Percentiles rank a stretch among this genome's conserved stretches.
These are phyloP conservation scores for Coregonus suidteri DNA, from an alignment of 2,797 vertebrate genomes.

Conservation along the genomic window DNA sequence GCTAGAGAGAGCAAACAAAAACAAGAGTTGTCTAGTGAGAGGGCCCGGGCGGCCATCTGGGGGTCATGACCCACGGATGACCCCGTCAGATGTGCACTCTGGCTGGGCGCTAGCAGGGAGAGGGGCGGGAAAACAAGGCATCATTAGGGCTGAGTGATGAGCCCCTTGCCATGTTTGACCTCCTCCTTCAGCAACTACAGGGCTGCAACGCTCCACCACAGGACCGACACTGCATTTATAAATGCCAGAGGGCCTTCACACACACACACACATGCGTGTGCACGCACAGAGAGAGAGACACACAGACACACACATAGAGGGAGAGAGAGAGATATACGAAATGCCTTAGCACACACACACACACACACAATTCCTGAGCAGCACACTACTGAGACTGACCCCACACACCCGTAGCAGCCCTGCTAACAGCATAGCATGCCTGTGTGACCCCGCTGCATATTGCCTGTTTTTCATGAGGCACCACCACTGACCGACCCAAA, in stretches of 20 bases:
- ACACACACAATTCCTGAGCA: conserved; percentile 27
- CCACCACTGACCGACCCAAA: conserved; percentile 3
- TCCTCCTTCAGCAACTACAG: conserved; percentile 69
- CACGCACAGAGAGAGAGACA: conserved; percentile 64
- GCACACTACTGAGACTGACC: neutral
- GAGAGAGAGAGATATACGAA: conserved; percentile 43
- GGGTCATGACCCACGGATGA: conserved; percentile 92
- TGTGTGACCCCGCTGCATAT: neutral
- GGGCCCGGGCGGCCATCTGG: conserved; percentile 79
- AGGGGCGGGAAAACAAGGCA: conserved; percentile 75
- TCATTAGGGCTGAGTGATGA: conserved; percentile 95
- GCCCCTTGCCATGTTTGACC: conserved; percentile 87
- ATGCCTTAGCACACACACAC: conserved; percentile 33
- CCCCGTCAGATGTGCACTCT: conserved; percentile 90
- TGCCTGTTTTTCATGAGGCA: neutral
- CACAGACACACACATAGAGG: conserved; percentile 54
- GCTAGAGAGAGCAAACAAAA: conserved; percentile 39
- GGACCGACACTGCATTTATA: conserved; percentile 60
- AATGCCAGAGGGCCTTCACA: conserved; percentile 63
- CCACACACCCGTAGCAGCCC: no score
- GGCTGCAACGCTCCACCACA: conserved; percentile 31
- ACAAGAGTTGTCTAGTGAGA: conserved; percentile 4
- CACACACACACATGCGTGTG: conserved; percentile 71
- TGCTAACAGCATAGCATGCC: neutral
- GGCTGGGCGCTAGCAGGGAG: conserved; percentile 77